phyloP scores from a whole-genome alignment of 2,113 vertebrate species.

The Sylvilagus bachmani region DNA sequence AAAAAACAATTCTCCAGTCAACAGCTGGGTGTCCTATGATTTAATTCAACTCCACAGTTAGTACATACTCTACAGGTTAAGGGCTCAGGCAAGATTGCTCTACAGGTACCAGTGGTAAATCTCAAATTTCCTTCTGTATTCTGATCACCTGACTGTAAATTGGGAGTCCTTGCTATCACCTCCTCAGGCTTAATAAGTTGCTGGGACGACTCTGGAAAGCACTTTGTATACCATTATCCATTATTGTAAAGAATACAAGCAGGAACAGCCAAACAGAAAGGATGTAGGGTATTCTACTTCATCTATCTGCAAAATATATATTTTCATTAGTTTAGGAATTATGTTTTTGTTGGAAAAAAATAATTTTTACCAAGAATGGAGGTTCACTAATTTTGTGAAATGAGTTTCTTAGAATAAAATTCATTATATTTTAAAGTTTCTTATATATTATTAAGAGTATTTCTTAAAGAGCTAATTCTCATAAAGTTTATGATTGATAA shows the following conservation, averaged over 20 bases:
- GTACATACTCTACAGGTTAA: not conserved
- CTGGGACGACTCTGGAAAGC: not conserved
- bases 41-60: not conserved
- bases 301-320: not conserved
- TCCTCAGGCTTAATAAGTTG: not conserved
- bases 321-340: not conserved
- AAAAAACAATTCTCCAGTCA: not conserved
- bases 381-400: not conserved
- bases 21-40: not conserved
- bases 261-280: not conserved
- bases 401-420: slow-evolving; percentile 14
- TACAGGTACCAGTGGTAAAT: not conserved
- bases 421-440: not conserved
- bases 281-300: not conserved
- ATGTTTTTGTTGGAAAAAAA: slow-evolving; percentile 34
- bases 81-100: not conserved
- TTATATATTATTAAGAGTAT: not conserved
- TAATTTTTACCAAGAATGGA: not conserved
- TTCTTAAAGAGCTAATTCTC: not conserved
- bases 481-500: not conserved
- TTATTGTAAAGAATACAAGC: not conserved
- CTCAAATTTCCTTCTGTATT: not conserved
- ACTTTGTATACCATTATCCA: not conserved
- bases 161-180: too few species aligned
- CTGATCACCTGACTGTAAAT: not conserved